A percentile compares a stretch with the other conserved stretches of the same genome.
Conservation (phyloP, 2,797 vertebrate genomes). For the Fringilla coelebs region DNA sequence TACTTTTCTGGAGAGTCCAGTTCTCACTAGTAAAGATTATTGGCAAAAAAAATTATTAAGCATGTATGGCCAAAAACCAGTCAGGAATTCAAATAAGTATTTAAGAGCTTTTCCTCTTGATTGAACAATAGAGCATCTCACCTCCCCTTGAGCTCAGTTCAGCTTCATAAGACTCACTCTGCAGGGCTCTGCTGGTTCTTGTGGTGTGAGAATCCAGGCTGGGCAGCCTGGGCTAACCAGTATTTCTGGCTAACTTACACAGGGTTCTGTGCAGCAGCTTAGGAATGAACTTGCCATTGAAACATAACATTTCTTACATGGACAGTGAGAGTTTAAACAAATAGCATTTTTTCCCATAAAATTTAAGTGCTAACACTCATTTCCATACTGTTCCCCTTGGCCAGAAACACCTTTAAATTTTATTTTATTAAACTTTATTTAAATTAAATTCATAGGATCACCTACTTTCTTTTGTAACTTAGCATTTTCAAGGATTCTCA, state of each 20-base stretch:
- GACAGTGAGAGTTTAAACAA: neutral
- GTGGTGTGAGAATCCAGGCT: neutral
- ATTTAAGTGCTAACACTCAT: neutral
- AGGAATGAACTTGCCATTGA: neutral
- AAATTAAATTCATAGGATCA: neutral
- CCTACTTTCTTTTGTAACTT: neutral
- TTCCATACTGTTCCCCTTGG: neutral
- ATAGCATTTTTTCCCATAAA: neutral
- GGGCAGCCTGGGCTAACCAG: neutral
- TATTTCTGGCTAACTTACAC: neutral
- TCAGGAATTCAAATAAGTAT: neutral
- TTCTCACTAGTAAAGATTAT: neutral
- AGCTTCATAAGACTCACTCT: neutral
- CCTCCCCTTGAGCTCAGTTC: neutral
- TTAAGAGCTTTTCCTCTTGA: neutral
- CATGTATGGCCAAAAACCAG: neutral
- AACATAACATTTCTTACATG: neutral
- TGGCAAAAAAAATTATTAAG: neutral
- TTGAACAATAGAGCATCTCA: neutral
- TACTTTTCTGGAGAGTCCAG: neutral
- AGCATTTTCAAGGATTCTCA: neutral
- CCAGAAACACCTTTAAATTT: neutral
- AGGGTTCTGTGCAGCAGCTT: neutral
- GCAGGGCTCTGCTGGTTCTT: neutral
- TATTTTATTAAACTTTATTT: neutral